phyloP scores from a whole-genome alignment of 2,113 vertebrate genomes.

The Oncorhynchus masou region DNA sequence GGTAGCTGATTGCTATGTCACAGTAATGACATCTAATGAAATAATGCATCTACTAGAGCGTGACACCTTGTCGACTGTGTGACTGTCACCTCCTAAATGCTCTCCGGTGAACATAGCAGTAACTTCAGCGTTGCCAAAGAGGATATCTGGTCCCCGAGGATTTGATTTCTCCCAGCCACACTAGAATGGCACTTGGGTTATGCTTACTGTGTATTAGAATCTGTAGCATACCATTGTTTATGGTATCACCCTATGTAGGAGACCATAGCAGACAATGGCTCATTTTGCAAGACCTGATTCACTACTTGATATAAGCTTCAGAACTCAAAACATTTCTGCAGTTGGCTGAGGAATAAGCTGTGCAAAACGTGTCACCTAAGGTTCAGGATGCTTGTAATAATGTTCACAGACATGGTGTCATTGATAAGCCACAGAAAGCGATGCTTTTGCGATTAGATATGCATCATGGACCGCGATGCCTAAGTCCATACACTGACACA shows the following conservation, averaged over 20 bases:
- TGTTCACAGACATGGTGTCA: not conserved
- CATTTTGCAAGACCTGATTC: too few species aligned
- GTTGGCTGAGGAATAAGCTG: not conserved
- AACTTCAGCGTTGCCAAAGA: not conserved
- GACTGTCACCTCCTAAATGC: constrained; percentile 16
- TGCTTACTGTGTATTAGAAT: too few species aligned
- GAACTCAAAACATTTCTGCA: not conserved
- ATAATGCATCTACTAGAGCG: constrained; percentile 17
- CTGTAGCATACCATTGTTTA: too few species aligned
- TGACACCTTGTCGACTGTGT: constrained; percentile 26
- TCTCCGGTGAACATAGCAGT: not conserved
- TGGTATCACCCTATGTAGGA: too few species aligned
- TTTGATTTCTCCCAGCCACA: not conserved
- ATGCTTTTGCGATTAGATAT: too few species aligned
- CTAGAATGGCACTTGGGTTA: too few species aligned
- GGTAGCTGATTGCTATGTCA: constrained; percentile 44
- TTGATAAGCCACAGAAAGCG: not conserved
- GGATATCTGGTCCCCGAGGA: not conserved
- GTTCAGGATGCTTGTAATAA: not conserved
- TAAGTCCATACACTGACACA: too few species aligned
- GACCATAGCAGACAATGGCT: too few species aligned
- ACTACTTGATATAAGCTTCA: too few species aligned
- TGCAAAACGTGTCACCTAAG: not conserved
- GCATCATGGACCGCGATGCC: too few species aligned
- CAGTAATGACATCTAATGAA: constrained; percentile 43